Evolutionary conservation across 2,888 invertebrate genomes (phyloP).

Genomic region (Eupeodes luniger): DNA sequence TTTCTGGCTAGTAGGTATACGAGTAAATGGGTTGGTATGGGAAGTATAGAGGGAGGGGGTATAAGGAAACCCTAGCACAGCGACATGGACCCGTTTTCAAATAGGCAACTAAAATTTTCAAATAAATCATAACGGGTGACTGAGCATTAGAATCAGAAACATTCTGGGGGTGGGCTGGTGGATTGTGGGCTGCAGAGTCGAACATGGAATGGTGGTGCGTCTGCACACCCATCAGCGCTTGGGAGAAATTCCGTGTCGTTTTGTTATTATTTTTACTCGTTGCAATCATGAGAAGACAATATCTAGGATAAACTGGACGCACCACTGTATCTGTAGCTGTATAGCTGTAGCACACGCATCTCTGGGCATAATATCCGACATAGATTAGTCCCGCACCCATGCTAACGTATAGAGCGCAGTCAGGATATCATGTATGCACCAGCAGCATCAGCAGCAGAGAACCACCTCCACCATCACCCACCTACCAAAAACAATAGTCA

Average conservation of each 20-base stretch:
- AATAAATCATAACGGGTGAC: constrained; percentile 76
- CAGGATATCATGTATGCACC: constrained; percentile 64
- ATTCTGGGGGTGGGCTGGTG: constrained; percentile 1
- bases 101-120: constrained; percentile 75
- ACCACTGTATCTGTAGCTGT: constrained; percentile 1
- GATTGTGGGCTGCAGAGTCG: background rate
- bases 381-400: constrained; percentile 75
- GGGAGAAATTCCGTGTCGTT: constrained; percentile 75
- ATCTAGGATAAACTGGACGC: constrained; percentile 71
- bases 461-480: constrained; percentile 32
- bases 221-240: constrained; percentile 54
- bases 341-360: constrained; percentile 57
- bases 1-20: constrained; percentile 21
- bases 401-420: constrained; percentile 46
- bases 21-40: background rate
- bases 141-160: constrained; percentile 70
- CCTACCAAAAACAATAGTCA: constrained; percentile 72
- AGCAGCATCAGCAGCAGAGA: constrained; percentile 41
- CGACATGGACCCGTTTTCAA: constrained; percentile 68
- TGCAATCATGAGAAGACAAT: constrained; percentile 76
- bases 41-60: constrained; percentile 16
- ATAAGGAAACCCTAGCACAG: constrained; percentile 21
- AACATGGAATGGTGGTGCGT: background rate
- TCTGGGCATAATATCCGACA: constrained; percentile 75
- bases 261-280: constrained; percentile 75